Evolutionary conservation across 1,140 invertebrate genomes (phyloP).

Genomic region (Bombus pascuorum): DNA sequence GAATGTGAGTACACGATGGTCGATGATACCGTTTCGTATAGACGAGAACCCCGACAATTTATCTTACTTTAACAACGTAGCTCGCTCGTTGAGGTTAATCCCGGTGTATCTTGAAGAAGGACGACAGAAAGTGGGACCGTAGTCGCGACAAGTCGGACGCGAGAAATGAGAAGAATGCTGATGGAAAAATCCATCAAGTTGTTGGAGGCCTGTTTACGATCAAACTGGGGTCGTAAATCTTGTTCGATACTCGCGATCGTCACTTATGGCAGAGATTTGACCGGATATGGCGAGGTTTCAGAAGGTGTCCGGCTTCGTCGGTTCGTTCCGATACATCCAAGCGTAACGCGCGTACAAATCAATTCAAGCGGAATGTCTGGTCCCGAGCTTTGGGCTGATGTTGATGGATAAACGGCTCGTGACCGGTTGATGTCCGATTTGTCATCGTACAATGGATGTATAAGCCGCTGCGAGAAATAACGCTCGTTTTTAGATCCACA

Average conservation of each 20-base stretch:
- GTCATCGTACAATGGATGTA: slow-evolving; percentile 68
- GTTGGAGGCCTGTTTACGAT: slow-evolving; percentile 20
- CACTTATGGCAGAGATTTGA: slow-evolving; percentile 41
- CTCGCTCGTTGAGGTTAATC: background rate
- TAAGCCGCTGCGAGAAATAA: background rate
- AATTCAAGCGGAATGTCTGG: slow-evolving; percentile 40
- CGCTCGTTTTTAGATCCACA: slow-evolving; percentile 46
- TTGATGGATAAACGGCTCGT: slow-evolving; percentile 67
- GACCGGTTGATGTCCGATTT: slow-evolving; percentile 68
- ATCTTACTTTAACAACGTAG: background rate
- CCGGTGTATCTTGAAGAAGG: background rate
- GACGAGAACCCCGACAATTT: too few species aligned
- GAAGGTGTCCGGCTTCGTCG: slow-evolving; percentile 5
- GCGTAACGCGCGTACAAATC: background rate
- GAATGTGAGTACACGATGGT: background rate
- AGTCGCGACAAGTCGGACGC: background rate
- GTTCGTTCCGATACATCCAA: slow-evolving; percentile 23
- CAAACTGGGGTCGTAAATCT: slow-evolving; percentile 36
- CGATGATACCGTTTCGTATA: background rate
- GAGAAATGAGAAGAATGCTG: background rate
- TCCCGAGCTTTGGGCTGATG: slow-evolving; percentile 50
- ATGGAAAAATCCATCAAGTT: slow-evolving; percentile 32
- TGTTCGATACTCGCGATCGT: slow-evolving; percentile 45
- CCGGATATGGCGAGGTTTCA: background rate
- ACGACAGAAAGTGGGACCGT: background rate